Evolutionary conservation across 2,888 invertebrate species (phyloP).

Genomic region (Sarcophaga variegata): DNA sequence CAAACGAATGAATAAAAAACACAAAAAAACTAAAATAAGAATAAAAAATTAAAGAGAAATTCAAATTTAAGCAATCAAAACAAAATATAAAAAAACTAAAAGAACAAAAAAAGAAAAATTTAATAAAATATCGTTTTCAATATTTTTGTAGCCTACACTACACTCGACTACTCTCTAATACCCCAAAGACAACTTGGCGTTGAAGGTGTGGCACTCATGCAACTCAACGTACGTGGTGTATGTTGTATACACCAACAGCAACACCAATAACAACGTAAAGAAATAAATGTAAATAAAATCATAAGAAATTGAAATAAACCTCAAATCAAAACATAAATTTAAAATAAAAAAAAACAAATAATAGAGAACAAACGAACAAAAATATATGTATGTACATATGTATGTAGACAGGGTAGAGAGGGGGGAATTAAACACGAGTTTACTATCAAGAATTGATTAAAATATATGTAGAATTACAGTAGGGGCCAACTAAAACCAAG

Average conservation of each 20-base stretch:
- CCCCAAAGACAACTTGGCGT: slow-evolving; percentile 21
- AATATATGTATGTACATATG: no score
- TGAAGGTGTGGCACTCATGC: slow-evolving; percentile 63
- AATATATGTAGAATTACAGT: no score
- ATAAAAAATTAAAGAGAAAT: slow-evolving; percentile 40
- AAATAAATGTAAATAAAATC: not conserved
- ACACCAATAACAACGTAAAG: slow-evolving; percentile 26
- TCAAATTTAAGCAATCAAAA: slow-evolving; percentile 51
- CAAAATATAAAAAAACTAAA: slow-evolving; percentile 49
- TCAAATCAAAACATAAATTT: not conserved
- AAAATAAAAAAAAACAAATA: not conserved
- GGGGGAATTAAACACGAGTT: not conserved
- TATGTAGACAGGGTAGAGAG: not conserved
- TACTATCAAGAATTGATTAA: no score
- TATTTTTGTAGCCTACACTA: not conserved
- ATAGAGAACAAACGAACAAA: not conserved
- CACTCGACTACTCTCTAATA: slow-evolving; percentile 12
- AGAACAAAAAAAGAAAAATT: slow-evolving; percentile 27
- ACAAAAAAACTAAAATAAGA: slow-evolving; percentile 16
- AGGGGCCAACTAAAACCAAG: no score
- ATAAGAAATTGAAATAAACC: not conserved
- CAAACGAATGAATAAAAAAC: slow-evolving; percentile 5
- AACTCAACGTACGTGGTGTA: slow-evolving; percentile 49
- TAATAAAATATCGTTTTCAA: slow-evolving; percentile 41
- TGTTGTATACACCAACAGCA: slow-evolving; percentile 33